These are phyloP conservation scores for Dipus sagitta DNA, from an alignment of 2,797 vertebrate species.

Conservation along the genomic window DNA sequence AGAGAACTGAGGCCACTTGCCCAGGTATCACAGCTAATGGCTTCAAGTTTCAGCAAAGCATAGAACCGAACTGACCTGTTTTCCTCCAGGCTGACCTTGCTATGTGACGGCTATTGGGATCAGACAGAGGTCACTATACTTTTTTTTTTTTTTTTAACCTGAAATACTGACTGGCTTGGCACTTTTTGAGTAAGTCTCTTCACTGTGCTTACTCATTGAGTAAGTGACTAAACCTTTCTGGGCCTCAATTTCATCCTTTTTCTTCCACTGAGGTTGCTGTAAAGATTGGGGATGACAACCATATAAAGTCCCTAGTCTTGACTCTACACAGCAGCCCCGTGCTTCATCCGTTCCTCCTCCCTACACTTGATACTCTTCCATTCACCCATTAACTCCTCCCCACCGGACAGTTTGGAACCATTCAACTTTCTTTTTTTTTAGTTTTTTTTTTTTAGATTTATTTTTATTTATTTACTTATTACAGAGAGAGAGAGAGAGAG, in stretches of 20 bases:
- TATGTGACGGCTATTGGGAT: slow-evolving; percentile 3
- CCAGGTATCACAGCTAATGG: not conserved
- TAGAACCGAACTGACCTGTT: not conserved
- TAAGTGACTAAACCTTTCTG: slow-evolving; percentile 49
- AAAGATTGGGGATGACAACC: not conserved
- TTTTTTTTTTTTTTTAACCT: not conserved
- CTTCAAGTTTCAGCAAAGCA: not conserved
- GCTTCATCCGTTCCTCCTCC: not conserved
- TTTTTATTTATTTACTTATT: too few relatives aligned
- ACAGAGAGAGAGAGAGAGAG: too few relatives aligned
- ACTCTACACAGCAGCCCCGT: not conserved
- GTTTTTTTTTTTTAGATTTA: too few relatives aligned
- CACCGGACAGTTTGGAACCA: not conserved
- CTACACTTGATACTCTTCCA: not conserved
- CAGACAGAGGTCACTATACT: not conserved
- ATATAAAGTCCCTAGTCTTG: not conserved
- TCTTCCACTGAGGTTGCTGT: not conserved
- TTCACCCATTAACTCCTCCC: not conserved
- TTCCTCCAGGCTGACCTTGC: slow-evolving; percentile 3
- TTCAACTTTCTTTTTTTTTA: not conserved
- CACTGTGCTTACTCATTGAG: slow-evolving; percentile 56
- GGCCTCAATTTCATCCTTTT: slow-evolving; percentile 70
- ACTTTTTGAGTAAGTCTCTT: slow-evolving; percentile 35
- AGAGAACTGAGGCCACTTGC: not conserved
- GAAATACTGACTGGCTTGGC: not conserved